Percentiles rank a stretch among this genome's conserved stretches.
phyloP scores from a whole-genome alignment of 1,140 invertebrate genomes.

The Trichonephila clavipes region DNA sequence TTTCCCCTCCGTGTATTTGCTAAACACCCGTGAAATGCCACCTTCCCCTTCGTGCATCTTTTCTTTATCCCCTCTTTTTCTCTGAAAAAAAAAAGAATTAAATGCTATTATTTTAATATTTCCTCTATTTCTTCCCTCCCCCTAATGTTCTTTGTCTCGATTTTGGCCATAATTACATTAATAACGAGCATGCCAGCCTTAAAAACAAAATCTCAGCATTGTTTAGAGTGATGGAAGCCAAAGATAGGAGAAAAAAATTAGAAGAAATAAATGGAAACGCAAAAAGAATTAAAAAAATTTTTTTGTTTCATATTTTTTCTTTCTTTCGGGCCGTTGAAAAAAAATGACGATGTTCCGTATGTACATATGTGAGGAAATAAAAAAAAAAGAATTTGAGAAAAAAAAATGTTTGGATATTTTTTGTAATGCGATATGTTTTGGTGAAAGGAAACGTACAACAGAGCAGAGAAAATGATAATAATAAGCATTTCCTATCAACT shows the following conservation, averaged over 20 bases:
- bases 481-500: conserved; percentile 76
- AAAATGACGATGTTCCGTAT: neutral
- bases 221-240: conserved; percentile 66
- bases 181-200: conserved; percentile 64
- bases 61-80: neutral
- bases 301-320: neutral
- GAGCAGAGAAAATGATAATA: conserved; percentile 69
- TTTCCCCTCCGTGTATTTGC: conserved; percentile 39
- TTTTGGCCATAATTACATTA: conserved; percentile 75
- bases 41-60: neutral
- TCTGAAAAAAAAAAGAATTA: conserved; percentile 63
- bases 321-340: neutral
- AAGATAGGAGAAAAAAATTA: conserved; percentile 37
- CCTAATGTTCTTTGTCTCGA: conserved; percentile 72
- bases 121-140: conserved; percentile 4
- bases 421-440: conserved; percentile 62
- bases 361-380: neutral
- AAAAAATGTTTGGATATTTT: conserved; percentile 26
- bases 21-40: conserved; percentile 59
- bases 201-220: conserved; percentile 72
- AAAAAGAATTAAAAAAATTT: conserved; percentile 41
- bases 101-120: conserved; percentile 77
- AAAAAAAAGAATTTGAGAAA: neutral
- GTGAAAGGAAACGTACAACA: conserved; percentile 69
- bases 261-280: conserved; percentile 27